Evolutionary conservation across 2,797 vertebrate genomes (phyloP).

Genomic region (Scyliorhinus canicula): DNA sequence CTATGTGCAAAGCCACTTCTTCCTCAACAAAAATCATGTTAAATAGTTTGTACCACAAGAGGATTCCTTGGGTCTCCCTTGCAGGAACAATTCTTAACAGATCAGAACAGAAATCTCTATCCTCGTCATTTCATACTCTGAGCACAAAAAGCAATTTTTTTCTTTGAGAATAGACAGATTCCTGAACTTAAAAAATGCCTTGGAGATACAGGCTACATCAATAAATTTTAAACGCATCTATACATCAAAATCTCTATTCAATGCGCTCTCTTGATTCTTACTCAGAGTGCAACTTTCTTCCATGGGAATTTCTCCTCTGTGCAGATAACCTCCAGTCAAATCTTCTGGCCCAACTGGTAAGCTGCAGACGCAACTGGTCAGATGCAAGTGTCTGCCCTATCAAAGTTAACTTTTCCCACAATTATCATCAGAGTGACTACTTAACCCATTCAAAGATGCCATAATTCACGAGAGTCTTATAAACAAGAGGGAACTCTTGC

Average conservation of each 20-base stretch:
- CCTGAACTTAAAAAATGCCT: not conserved
- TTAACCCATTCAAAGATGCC: not conserved
- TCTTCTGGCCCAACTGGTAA: not conserved
- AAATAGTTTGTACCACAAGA: not conserved
- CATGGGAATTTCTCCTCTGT: not conserved
- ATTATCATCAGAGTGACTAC: not conserved
- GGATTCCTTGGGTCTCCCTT: not conserved
- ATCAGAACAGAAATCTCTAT: not conserved
- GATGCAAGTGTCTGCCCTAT: not conserved
- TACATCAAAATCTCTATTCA: too few relatives aligned
- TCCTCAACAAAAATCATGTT: not conserved
- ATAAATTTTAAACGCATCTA: not conserved
- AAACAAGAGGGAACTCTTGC: not conserved
- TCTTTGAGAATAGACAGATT: not conserved
- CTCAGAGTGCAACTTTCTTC: not conserved
- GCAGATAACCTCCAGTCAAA: not conserved
- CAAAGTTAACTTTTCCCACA: not conserved
- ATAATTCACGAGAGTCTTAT: not conserved
- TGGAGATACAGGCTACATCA: not conserved
- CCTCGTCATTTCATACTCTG: not conserved
- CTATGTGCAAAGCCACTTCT: not conserved
- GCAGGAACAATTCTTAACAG: not conserved
- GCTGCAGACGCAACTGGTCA: too few relatives aligned
- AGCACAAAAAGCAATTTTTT: not conserved
- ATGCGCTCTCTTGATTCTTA: not conserved